phyloP scores from a whole-genome alignment of 1,140 invertebrate species.

The Ceratina calcarata region DNA sequence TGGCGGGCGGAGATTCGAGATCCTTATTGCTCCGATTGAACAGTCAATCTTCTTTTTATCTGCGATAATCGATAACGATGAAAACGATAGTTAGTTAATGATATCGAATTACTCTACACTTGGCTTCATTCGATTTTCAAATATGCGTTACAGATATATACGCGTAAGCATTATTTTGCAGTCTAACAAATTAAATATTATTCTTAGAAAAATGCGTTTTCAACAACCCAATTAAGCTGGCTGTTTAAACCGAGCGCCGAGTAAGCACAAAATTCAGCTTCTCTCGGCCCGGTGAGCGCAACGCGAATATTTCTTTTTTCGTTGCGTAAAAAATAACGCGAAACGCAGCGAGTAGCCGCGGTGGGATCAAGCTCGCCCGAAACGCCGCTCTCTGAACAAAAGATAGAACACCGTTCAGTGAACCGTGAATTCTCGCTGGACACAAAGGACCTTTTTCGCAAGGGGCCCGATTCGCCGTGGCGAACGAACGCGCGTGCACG shows the following conservation, averaged over 20 bases:
- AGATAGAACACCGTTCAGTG: slow-evolving; percentile 18
- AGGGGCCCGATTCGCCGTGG: slow-evolving; percentile 4
- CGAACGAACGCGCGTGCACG: slow-evolving; percentile 1
- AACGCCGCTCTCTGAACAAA: neutral
- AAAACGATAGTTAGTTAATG: too few species aligned
- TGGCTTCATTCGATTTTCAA: neutral
- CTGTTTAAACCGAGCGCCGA: neutral
- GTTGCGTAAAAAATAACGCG: neutral
- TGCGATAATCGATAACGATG: slow-evolving; percentile 6
- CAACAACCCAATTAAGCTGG: neutral
- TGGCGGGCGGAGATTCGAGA: slow-evolving; percentile 4
- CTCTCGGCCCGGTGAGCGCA: neutral
- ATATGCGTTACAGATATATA: too few species aligned
- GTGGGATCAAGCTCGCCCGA: neutral
- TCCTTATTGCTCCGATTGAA: neutral
- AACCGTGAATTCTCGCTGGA: slow-evolving; percentile 16
- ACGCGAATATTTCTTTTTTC: neutral
- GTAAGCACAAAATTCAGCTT: neutral
- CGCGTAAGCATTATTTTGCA: neutral
- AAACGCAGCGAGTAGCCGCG: neutral
- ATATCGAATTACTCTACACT: too few species aligned
- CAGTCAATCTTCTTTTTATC: neutral
- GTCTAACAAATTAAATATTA: neutral
- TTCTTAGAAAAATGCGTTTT: too few species aligned
- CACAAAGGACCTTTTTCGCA: slow-evolving; percentile 28